Base-by-base conservation (phyloP, 2,797 vertebrate genomes). In the Dendrocincla fuliginosa region DNA sequence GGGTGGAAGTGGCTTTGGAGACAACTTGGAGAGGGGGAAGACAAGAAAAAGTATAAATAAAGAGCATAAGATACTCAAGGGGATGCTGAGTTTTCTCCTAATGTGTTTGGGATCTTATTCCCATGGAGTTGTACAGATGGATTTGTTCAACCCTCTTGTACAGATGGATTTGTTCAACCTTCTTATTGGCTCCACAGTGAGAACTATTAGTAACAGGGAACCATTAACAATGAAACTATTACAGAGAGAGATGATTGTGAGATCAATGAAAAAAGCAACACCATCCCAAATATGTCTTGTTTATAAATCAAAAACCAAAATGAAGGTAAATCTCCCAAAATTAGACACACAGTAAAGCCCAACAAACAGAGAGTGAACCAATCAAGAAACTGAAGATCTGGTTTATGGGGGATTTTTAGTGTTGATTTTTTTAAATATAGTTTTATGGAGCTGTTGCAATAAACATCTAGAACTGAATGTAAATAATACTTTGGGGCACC, bases 201-300 rank as follows among this genome's bases (percentile, higher is more conserved):
- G 71, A 74, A 39, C 14, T 8, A 23, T 10, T 47, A 6, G 13
- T 60, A 39, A 13, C 5, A 18, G 5, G 32, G n/a, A 44, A 50
- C n/a, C 3, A 7, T 56, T 28, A 71, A 23, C 7, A 28, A 3
- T 22, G 24, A 15, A 23, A 12, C 3, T 33, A 5, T 23, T 22
- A 25, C 2, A 71, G 16, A 6, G 57, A 52, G 5, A 50, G 46
- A 35, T 6, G 11, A 32, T 15, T 55, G 22, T 22, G 20, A 87
- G 11, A 50, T 4, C 10, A 32, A 19, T 1, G 16, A 14, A 49
- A 84, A 13, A 47, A 53, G 8, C 0, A 0, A 10, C 4, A 2
- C 1, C 22, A 89, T 44, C 8, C 46, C 37, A 49, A n/a, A 61
- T 11, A 3, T 16, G 9, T 69, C 37, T 12, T 61, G 10, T 7